Conservation (phyloP, 2,113 vertebrate species). For the Periophthalmus modestus region DNA sequence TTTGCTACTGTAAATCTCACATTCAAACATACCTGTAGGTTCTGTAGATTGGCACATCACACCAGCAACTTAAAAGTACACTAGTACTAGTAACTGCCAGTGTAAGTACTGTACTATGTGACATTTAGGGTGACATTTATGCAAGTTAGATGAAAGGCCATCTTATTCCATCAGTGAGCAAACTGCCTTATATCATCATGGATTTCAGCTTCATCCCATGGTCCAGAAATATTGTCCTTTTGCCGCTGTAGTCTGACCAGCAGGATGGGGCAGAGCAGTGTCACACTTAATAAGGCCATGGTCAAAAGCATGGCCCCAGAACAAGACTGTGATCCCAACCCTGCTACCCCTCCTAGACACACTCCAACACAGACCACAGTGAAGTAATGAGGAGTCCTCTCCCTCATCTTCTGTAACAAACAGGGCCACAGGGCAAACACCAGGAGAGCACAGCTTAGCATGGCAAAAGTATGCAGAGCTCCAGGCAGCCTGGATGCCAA, state of each 20-base stretch:
- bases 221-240: constrained; percentile 97
- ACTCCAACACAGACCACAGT: constrained; percentile 82
- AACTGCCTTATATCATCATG: constrained; percentile 90
- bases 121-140: not conserved
- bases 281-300: constrained; percentile 80
- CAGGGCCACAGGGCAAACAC: constrained; percentile 97
- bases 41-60: not conserved
- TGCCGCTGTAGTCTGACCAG: constrained; percentile 88
- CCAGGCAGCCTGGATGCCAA: constrained; percentile 90
- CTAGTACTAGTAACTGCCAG: not conserved
- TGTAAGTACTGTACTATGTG: not conserved
- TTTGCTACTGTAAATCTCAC: no score
- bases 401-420: constrained; percentile 88
- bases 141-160: not conserved
- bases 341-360: constrained; percentile 76
- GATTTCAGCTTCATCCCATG: constrained; percentile 98
- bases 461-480: constrained; percentile 89
- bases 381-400: constrained; percentile 75
- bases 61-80: not conserved
- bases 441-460: constrained; percentile 92
- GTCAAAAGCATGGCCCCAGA: constrained; percentile 84
- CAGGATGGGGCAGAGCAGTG: constrained; percentile 87
- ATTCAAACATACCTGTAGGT: not conserved
- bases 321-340: constrained; percentile 79
- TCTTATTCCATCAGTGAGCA: constrained; percentile 53